Conservation (phyloP, 1,140 invertebrate genomes). For the Eubasilissa regina region DNA sequence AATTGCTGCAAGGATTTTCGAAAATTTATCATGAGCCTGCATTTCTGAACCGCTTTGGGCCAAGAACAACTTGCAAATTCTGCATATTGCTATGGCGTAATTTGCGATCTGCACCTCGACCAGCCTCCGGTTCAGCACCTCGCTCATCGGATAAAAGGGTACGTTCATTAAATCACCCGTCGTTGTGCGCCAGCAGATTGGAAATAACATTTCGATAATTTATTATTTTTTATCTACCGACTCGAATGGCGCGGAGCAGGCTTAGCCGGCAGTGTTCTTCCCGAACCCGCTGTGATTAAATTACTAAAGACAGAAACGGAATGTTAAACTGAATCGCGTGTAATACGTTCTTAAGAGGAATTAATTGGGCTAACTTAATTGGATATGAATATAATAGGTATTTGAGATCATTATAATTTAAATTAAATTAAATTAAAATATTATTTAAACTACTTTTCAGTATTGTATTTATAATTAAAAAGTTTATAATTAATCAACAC, state of each 20-base stretch:
- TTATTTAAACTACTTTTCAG: neutral
- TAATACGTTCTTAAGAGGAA: neutral
- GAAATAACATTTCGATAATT: too few species aligned
- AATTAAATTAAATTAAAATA: neutral
- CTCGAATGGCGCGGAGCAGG: too few species aligned
- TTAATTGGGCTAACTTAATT: neutral
- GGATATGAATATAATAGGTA: neutral
- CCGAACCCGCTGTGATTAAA: neutral
- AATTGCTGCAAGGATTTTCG: slow-evolving; percentile 4
- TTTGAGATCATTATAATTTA: neutral
- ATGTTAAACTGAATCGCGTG: neutral
- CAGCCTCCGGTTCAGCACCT: neutral
- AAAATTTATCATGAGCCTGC: neutral
- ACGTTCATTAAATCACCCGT: too few species aligned
- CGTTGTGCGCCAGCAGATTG: too few species aligned
- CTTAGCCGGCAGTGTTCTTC: too few species aligned
- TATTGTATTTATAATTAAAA: neutral
- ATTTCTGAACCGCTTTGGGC: neutral
- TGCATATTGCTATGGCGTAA: neutral
- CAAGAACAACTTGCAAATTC: slow-evolving; percentile 6
- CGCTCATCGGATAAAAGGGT: too few species aligned
- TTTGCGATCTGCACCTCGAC: neutral
- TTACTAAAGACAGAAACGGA: slow-evolving; percentile 5
- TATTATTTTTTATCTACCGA: too few species aligned
- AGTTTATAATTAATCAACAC: too few species aligned